phyloP scores from a whole-genome alignment of 2,113 vertebrate species.

The Rhinopomastus cyanomelas region DNA sequence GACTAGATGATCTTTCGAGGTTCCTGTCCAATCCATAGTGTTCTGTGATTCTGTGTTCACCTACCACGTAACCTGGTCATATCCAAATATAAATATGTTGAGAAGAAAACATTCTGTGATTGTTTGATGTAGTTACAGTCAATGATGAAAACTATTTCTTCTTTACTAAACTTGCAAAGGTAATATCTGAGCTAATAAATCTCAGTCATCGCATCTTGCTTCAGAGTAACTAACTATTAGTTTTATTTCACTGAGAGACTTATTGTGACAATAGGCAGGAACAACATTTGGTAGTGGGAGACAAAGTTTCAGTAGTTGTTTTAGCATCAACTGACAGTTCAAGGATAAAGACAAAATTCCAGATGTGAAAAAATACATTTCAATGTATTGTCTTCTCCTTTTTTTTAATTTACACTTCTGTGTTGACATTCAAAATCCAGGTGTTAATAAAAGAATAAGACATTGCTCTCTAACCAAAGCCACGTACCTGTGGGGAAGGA shows the following conservation, averaged over 20 bases:
- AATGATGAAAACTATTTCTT: constrained; percentile 48
- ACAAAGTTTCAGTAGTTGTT: background rate
- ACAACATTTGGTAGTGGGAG: constrained; percentile 15
- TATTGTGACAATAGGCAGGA: constrained; percentile 39
- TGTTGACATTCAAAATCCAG: background rate
- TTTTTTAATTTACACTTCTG: background rate
- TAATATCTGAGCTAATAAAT: constrained; percentile 36
- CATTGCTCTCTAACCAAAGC: background rate
- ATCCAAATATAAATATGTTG: constrained; percentile 67
- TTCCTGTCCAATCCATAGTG: too few species aligned
- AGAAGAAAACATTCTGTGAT: constrained; percentile 69
- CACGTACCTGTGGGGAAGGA: background rate
- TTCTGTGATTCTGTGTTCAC: too few species aligned
- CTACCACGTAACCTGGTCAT: constrained; percentile 69
- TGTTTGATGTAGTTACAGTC: constrained; percentile 45
- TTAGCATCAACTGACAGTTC: constrained; percentile 27
- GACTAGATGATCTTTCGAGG: too few species aligned
- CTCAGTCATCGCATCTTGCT: constrained; percentile 26
- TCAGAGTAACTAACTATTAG: constrained; percentile 29
- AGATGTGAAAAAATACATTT: constrained; percentile 2
- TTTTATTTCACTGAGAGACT: constrained; percentile 58
- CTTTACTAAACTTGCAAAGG: constrained; percentile 21
- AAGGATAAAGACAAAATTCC: constrained; percentile 31
- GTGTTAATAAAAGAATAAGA: background rate
- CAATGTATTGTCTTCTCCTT: background rate